phyloP scores from a whole-genome alignment of 2,113 vertebrate species.

The Dicerorhinus sumatrensis region DNA sequence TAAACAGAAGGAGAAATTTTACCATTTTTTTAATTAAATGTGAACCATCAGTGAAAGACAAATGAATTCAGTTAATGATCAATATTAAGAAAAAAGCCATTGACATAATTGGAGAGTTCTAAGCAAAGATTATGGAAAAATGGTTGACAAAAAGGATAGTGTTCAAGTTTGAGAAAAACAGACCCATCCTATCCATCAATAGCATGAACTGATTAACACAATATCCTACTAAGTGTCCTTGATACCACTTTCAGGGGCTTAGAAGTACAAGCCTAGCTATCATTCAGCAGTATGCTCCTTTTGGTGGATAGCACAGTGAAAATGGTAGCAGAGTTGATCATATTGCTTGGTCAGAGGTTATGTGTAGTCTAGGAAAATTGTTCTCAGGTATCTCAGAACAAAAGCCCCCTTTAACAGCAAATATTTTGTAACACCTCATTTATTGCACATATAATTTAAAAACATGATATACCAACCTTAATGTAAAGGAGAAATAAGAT shows the following conservation, averaged over 20 bases:
- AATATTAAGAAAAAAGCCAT: background rate
- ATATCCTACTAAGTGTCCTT: background rate
- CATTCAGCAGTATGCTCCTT: background rate
- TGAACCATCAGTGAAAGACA: background rate
- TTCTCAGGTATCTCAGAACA: background rate
- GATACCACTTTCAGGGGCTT: background rate
- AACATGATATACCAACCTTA: background rate
- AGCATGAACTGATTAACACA: background rate
- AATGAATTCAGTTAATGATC: background rate
- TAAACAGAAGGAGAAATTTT: background rate
- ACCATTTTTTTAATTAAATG: constrained; percentile 40
- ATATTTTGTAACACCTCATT: background rate
- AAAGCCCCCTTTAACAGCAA: background rate
- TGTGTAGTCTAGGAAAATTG: background rate
- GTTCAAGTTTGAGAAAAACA: background rate
- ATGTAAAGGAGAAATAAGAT: background rate
- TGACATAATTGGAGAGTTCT: background rate
- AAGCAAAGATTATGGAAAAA: background rate
- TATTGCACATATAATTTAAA: background rate
- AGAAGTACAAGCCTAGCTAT: background rate
- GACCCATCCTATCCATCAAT: background rate
- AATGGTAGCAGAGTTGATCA: background rate
- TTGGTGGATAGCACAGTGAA: background rate
- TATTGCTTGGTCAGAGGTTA: background rate
- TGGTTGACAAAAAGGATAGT: background rate